A percentile compares a stretch with the other conserved stretches of the same genome.
Evolutionary conservation across 2,888 invertebrate species (phyloP).

Genomic region (Chouioia cunea): DNA sequence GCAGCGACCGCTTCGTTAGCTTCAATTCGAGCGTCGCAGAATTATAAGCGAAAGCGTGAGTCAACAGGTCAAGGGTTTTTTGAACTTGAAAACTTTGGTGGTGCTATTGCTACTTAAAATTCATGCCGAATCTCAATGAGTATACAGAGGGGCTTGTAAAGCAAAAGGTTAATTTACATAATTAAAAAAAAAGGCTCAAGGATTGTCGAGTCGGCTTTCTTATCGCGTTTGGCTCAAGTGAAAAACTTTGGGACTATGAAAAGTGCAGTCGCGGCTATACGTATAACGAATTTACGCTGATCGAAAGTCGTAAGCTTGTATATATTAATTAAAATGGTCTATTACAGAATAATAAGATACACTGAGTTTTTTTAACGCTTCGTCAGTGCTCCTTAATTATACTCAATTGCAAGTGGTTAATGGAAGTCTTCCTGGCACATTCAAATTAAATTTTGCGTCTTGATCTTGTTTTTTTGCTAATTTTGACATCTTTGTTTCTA

Average conservation of each 20-base stretch:
- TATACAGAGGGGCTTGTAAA: no score
- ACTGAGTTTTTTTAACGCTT: constrained; percentile 23
- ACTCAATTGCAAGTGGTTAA: constrained; percentile 16
- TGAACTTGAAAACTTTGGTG: no score
- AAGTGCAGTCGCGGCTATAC: background rate
- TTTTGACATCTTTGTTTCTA: background rate
- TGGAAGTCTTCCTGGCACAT: constrained; percentile 11
- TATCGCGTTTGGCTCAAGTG: background rate
- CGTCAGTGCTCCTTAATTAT: constrained; percentile 30
- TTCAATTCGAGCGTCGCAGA: no score
- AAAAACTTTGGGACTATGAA: no score
- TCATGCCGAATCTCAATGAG: no score
- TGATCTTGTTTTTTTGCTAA: constrained; percentile 1
- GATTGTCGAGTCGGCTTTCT: constrained; percentile 13
- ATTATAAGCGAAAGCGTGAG: no score
- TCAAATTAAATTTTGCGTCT: constrained; percentile 28
- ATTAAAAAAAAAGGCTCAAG: constrained; percentile 2
- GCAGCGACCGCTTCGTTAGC: no score
- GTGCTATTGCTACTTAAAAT: no score
- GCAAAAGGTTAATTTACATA: background rate
- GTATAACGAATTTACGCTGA: constrained; percentile 28
- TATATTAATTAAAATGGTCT: constrained; percentile 19
- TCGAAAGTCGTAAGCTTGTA: constrained; percentile 27
- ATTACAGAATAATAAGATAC: constrained; percentile 20
- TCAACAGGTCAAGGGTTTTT: no score